Conservation (phyloP, 1,140 invertebrate genomes). For the Zeugodacus cucurbitae region DNA sequence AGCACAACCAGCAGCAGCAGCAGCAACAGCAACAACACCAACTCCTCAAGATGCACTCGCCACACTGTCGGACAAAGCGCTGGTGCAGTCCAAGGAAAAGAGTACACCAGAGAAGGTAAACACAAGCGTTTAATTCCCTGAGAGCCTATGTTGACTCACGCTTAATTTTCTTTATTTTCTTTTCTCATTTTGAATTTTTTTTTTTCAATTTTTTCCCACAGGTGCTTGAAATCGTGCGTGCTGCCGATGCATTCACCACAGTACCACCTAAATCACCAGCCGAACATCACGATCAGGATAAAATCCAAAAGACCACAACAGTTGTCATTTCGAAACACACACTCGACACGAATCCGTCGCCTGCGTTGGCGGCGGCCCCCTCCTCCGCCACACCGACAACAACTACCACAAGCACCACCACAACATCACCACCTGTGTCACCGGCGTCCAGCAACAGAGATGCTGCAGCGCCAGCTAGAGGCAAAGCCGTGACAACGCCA, state of each 20-base stretch:
- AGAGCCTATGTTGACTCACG: not conserved
- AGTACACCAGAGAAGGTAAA: slow-evolving; percentile 82
- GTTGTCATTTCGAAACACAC: slow-evolving; percentile 94
- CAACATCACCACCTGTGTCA: slow-evolving; percentile 38
- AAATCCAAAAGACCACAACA: slow-evolving; percentile 89
- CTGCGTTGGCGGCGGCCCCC: slow-evolving; percentile 56
- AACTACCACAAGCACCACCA: slow-evolving; percentile 13
- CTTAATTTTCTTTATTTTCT: not conserved
- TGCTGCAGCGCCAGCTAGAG: not conserved
- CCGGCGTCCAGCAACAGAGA: slow-evolving; percentile 47
- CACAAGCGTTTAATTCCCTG: not conserved
- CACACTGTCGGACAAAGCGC: slow-evolving; percentile 57
- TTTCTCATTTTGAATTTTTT: not conserved
- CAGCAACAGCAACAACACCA: not conserved
- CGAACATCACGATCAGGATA: slow-evolving; percentile 72
- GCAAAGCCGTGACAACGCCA: slow-evolving; percentile 34
- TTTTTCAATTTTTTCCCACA: slow-evolving; percentile 61
- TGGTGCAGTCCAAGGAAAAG: slow-evolving; percentile 74
- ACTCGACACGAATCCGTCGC: slow-evolving; percentile 68
- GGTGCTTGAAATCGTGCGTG: slow-evolving; percentile 89
- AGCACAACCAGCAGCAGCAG: too few species aligned
- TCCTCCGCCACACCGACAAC: not conserved
- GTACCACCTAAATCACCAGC: slow-evolving; percentile 83
- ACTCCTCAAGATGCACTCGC: slow-evolving; percentile 44
- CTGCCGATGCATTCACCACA: slow-evolving; percentile 82